Evolutionary conservation across 2,113 vertebrate species (phyloP).

Genomic region (Lathamus discolor): DNA sequence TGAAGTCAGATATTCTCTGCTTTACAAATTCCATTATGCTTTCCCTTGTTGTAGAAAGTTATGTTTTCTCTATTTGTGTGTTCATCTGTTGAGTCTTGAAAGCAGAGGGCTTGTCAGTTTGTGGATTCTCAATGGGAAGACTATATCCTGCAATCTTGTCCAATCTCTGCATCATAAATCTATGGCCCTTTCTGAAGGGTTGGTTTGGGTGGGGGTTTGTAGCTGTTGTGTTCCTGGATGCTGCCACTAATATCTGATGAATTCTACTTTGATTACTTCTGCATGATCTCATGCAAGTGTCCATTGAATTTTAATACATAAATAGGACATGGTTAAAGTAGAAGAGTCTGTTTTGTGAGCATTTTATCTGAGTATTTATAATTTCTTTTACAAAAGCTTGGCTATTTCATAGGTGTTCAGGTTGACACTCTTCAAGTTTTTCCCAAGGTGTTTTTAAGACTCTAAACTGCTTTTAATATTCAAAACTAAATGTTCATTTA

Average conservation of each 20-base stretch:
- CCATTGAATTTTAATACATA: neutral
- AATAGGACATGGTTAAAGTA: neutral
- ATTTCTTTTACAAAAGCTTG: neutral
- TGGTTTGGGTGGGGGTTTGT: neutral
- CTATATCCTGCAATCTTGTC: neutral
- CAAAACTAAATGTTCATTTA: neutral
- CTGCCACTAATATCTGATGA: neutral
- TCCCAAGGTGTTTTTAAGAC: neutral
- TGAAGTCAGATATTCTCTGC: neutral
- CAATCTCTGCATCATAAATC: neutral
- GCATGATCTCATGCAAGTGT: neutral
- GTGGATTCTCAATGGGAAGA: neutral
- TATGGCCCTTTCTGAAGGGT: neutral
- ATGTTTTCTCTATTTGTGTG: neutral
- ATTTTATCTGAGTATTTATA: neutral
- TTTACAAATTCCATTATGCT: neutral
- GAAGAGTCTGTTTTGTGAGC: neutral
- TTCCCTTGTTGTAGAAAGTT: neutral
- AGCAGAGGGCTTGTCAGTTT: neutral
- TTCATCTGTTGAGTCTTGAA: neutral
- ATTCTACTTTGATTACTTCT: neutral
- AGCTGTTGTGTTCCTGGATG: neutral
- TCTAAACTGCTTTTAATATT: neutral
- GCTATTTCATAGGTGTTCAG: neutral
- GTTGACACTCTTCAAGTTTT: neutral